Conservation (phyloP, 1,140 invertebrate genomes). For the Orussus abietinus region DNA sequence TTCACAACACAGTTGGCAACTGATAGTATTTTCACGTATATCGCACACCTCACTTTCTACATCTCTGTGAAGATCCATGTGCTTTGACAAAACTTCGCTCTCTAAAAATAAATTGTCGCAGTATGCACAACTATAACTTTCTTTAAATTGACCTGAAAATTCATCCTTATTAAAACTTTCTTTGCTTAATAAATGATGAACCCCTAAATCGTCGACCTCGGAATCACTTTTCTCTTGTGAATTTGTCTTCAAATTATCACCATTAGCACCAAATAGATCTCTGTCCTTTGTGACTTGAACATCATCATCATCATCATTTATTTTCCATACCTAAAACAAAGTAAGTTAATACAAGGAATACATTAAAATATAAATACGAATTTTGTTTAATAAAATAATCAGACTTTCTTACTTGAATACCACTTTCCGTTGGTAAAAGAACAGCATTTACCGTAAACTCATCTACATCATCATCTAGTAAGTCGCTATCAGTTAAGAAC, state of each 20-base stretch:
- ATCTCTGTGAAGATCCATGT: slow-evolving; percentile 8
- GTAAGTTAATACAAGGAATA: not conserved
- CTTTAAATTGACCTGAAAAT: not conserved
- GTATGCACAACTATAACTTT: not conserved
- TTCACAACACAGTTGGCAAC: slow-evolving; percentile 22
- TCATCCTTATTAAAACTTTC: not conserved
- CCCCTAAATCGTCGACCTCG: slow-evolving; percentile 3
- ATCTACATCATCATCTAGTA: slow-evolving; percentile 17
- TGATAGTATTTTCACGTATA: slow-evolving; percentile 10
- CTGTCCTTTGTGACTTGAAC: not conserved
- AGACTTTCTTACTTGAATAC: slow-evolving; percentile 19
- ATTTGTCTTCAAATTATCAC: not conserved
- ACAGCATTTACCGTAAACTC: slow-evolving; percentile 15
- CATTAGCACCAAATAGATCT: not conserved
- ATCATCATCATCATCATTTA: slow-evolving; percentile 9
- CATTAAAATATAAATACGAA: not conserved
- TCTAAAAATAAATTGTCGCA: slow-evolving; percentile 2
- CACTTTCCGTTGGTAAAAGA: slow-evolving; percentile 18
- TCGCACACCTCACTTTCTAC: slow-evolving; percentile 7
- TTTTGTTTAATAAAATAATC: slow-evolving; percentile 3
- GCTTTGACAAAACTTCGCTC: not conserved
- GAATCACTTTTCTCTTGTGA: not conserved
- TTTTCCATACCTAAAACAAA: slow-evolving; percentile 15
- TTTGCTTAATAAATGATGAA: not conserved
- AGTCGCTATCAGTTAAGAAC: slow-evolving; percentile 17